Evolutionary conservation across 2,797 vertebrate genomes (phyloP).

Genomic region (Paedocypris micromegethes): DNA sequence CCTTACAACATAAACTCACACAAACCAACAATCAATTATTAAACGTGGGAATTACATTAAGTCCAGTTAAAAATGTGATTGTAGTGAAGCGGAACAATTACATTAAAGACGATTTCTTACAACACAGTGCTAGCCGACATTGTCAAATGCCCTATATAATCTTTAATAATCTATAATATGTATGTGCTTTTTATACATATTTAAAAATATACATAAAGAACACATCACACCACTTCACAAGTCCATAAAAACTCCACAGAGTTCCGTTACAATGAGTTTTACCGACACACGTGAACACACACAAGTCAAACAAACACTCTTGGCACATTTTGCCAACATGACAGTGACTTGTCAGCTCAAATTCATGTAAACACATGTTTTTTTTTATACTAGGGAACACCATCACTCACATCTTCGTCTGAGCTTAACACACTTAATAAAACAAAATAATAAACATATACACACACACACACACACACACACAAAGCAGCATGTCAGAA

Average conservation of each 20-base stretch:
- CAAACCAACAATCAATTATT: slow-evolving; percentile 4
- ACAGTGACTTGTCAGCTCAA: not conserved
- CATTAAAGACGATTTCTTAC: too few relatives aligned
- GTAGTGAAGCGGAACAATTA: too few relatives aligned
- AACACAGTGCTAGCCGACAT: not conserved
- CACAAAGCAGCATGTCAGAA: too few relatives aligned
- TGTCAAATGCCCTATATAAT: slow-evolving; percentile 9
- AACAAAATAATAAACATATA: too few relatives aligned
- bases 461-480: too few relatives aligned
- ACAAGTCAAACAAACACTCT: slow-evolving; percentile 27
- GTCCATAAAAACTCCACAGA: slow-evolving; percentile 28
- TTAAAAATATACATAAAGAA: slow-evolving; percentile 36
- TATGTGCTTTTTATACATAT: slow-evolving; percentile 10
- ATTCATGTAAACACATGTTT: too few relatives aligned
- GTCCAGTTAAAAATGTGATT: not conserved
- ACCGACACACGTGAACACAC: slow-evolving; percentile 10
- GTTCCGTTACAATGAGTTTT: slow-evolving; percentile 23
- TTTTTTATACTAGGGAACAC: too few relatives aligned
- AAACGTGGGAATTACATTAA: slow-evolving; percentile 3
- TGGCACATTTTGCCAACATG: slow-evolving; percentile 28
- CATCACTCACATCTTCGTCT: too few relatives aligned
- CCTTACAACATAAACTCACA: slow-evolving; percentile 3
- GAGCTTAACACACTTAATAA: too few relatives aligned
- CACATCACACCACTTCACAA: slow-evolving; percentile 21
- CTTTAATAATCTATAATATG: slow-evolving; percentile 5